These are phyloP conservation scores for Antechinus stuartii DNA, from an alignment of 2,113 vertebrate species.

Conservation along the genomic window DNA sequence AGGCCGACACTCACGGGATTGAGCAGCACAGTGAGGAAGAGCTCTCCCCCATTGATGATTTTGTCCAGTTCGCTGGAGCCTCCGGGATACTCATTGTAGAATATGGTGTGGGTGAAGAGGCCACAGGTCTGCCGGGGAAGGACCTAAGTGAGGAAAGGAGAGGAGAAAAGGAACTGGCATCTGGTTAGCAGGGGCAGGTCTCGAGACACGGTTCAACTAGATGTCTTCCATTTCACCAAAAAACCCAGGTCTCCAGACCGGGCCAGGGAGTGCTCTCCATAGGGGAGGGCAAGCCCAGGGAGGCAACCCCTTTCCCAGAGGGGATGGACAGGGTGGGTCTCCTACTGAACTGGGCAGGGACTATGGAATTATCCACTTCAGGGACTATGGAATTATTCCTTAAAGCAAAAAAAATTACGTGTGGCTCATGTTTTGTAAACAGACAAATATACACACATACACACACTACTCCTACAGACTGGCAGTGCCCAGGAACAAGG, in stretches of 20 bases:
- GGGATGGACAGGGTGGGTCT: background rate
- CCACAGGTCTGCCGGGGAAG: constrained; percentile 97
- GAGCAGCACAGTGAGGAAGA: constrained; percentile 96
- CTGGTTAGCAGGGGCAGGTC: background rate
- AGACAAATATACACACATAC: too few relatives aligned
- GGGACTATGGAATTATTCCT: too few relatives aligned
- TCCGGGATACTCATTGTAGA: constrained; percentile 97
- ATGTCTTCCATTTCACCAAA: background rate
- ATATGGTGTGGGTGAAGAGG: constrained; percentile 98
- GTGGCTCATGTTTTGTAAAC: too few relatives aligned
- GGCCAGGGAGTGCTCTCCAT: background rate
- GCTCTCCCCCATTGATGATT: constrained; percentile 97
- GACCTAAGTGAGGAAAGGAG: constrained; percentile 84
- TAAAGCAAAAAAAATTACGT: too few relatives aligned
- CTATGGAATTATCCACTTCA: too few relatives aligned
- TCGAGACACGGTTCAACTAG: too few relatives aligned
- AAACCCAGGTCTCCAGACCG: background rate
- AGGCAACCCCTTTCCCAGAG: background rate
- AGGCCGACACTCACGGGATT: constrained; percentile 91
- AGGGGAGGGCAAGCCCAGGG: background rate
- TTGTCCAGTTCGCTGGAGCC: constrained; percentile 97
- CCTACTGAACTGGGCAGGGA: background rate
- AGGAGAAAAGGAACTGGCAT: background rate
- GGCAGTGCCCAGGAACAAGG: background rate
- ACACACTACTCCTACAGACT: background rate